Percentiles rank a stretch among this genome's conserved stretches.
Conservation (phyloP, 2,888 invertebrate species). For the Troides helena region DNA sequence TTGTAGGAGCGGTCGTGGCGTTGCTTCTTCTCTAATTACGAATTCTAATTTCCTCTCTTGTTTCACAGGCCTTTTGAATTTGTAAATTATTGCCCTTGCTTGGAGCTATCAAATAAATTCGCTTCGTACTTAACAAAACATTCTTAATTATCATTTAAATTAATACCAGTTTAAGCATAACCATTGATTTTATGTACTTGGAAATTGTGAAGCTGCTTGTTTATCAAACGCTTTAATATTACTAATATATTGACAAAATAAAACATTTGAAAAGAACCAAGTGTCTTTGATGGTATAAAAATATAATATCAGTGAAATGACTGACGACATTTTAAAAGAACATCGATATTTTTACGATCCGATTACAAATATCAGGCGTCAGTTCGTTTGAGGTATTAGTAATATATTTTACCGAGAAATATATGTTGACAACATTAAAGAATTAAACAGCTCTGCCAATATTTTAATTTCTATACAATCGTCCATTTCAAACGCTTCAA, state of each 20-base stretch:
- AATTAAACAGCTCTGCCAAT: constrained; percentile 58
- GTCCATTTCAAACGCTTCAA: constrained; percentile 76
- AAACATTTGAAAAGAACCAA: constrained; percentile 1
- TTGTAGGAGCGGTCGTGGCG: constrained; percentile 69
- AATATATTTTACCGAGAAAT: constrained; percentile 65
- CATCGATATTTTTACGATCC: constrained; percentile 5
- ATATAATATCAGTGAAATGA: constrained; percentile 13
- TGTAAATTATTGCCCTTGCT: constrained; percentile 71
- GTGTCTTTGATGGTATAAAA: constrained; percentile 23
- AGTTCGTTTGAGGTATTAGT: constrained; percentile 52
- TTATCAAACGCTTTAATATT: neutral
- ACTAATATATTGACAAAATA: neutral
- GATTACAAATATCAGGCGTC: constrained; percentile 13
- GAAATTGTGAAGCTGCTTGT: neutral
- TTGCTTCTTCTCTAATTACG: constrained; percentile 73
- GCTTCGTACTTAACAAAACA: constrained; percentile 32
- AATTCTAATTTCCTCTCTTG: constrained; percentile 79
- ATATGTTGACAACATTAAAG: constrained; percentile 69
- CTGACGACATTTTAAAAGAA: constrained; percentile 7
- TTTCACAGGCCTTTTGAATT: constrained; percentile 77
- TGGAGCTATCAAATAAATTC: constrained; percentile 65
- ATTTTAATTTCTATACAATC: constrained; percentile 73
- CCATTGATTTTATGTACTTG: constrained; percentile 2
- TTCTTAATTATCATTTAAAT: constrained; percentile 22
- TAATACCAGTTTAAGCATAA: constrained; percentile 5